phyloP scores from a whole-genome alignment of 2,797 vertebrate genomes.

The Hyperoplus lanceolatus region DNA sequence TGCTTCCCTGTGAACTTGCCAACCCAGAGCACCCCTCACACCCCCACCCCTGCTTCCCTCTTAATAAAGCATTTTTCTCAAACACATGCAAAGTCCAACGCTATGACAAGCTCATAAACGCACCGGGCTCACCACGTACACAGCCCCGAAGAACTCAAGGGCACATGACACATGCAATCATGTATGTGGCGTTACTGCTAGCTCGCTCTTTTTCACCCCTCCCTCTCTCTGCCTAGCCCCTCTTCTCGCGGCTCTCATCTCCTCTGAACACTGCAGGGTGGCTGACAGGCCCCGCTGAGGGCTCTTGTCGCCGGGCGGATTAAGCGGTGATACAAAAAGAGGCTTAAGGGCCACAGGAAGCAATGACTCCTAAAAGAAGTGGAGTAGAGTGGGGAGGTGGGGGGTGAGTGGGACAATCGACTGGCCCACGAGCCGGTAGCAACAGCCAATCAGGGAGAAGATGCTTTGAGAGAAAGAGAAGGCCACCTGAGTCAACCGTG shows the following conservation, averaged over 20 bases:
- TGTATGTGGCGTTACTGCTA: constrained; percentile 11
- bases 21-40: constrained; percentile 27
- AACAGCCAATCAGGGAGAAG: constrained; percentile 53
- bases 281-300: constrained; percentile 79
- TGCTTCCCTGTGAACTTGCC: constrained; percentile 58
- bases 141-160: constrained; percentile 18
- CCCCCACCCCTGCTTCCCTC: not conserved
- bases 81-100: constrained; percentile 23
- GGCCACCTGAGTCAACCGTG: constrained; percentile 69
- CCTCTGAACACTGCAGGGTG: constrained; percentile 71
- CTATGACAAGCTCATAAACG: constrained; percentile 10
- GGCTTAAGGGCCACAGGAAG: constrained; percentile 81
- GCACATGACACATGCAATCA: constrained; percentile 42
- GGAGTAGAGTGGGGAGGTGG: constrained; percentile 30
- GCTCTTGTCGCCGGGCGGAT: constrained; percentile 81
- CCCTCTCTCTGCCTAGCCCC: not conserved
- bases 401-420: constrained; percentile 39
- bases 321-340: constrained; percentile 84
- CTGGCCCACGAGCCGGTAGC: constrained; percentile 45
- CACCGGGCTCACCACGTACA: constrained; percentile 26
- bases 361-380: constrained; percentile 73
- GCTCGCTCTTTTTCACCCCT: constrained; percentile 22
- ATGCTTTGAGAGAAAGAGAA: constrained; percentile 25
- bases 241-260: constrained; percentile 55
- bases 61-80: constrained; percentile 55